Base-by-base conservation (phyloP, 2,797 vertebrate species). In the Syndactyla subalaris region DNA sequence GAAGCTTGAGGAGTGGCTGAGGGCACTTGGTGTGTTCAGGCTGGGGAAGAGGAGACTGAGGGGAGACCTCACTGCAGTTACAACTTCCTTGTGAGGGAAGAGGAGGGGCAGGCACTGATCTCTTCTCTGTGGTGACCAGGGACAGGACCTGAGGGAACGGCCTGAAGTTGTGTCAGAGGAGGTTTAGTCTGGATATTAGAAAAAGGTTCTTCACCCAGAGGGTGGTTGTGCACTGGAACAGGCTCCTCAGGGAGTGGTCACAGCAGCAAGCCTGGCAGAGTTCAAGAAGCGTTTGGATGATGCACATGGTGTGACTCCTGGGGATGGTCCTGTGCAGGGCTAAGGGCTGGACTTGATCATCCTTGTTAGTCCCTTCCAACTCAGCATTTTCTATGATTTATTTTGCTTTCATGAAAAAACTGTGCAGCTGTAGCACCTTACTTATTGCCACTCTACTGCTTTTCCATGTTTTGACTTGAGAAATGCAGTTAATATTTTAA, bases 221-320 rank as follows among this genome's bases (percentile, higher is more conserved):
- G 18, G 7, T 34, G 21, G 2, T 1, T 0, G 0, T 30, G 39
- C 45, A 34, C 26, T 72, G 30, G 14, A 36, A 36, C 15, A 46
- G 26, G 39, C 7, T 27, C 26, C 26, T 41, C 26, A 32, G 27
- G 22, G 15, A 72, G 14, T 2, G 45, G 18, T 10, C 14, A 34
- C 38, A 45, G 58, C 39, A 20, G 7, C 30, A 54, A 71, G n/a
- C 4, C 22, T 12, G 18, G 36, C 7, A 23, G 43, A 62, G 4
- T 10, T 66, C 34, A 59, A 13, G 18, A n/a, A 34, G 9, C 5
- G 3, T 39, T 46, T 34, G 21, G 45, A 46, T 17, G 26, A 12
- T 17, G 27, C 22, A 32, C 7, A 59, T 3, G 26, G 19, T 41
- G 21, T 36, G 46, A 36, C 7, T 78, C 43, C 4, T 59, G 30